Evolutionary conservation across 2,888 invertebrate genomes (phyloP), one percentile per base, ranked within the genome.

Genomic region (Helicoverpa assulta): DNA sequence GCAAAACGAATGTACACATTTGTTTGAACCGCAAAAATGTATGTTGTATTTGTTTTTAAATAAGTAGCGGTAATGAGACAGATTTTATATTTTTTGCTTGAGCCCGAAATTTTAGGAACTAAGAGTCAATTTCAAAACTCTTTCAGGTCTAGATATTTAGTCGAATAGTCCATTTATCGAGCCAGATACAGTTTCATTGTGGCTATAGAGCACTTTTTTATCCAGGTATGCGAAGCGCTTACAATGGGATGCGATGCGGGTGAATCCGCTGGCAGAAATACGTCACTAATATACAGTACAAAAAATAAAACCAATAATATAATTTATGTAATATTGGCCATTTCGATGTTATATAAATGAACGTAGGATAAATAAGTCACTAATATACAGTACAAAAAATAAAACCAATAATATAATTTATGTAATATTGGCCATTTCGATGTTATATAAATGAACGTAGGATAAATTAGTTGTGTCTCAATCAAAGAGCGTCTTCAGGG

Each of bases 401-500:
- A 16, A 18, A 53, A 54, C n/a, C 56, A 29, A 56, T 26, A 52
- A 56, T 40, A 47, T 40, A 52, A 56, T 40, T 26, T 40, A 56
- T 52, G 37, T 47, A 57, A 10, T 12, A 29, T 53, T 51, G n/a
- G 37, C 21, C 73, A 60, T 57, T 18, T 56, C 14, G 40, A 57
- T 73, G n/a, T n/a, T 16, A 47, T n/a, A 47, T 63, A 63, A 73
- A 61, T 70, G 58, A 65, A 65, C 70, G 58, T 47, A 53, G 43
- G 47, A 58, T 58, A 56, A 76, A 76, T 72, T 63, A 60, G 33
- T 63, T 66, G 56, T 56, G 69, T 75, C 72, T 72, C 63, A 53
- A 65, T 60, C 59, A 63, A 67, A 59, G 19, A 16, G 0, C 2
- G 67, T 53, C 77, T 64, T 43, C 14, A n/a, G 73, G 57, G 73